Evolutionary conservation across 2,888 invertebrate genomes (phyloP).

Genomic region (Drosophila anomalipes): DNA sequence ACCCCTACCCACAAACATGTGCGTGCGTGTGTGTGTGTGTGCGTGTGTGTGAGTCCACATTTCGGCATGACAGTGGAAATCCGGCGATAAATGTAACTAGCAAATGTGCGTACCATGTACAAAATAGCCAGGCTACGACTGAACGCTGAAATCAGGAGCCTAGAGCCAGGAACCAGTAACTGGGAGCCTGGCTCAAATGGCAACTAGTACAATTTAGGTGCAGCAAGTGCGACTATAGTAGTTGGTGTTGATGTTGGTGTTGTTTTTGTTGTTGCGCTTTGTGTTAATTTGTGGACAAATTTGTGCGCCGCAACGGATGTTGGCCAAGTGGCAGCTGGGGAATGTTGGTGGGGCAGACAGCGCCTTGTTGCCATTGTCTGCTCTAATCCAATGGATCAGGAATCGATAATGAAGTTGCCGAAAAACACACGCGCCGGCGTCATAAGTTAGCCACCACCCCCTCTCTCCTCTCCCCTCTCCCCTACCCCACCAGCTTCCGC

Average conservation of each 20-base stretch:
- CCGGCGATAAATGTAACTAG: constrained; percentile 82
- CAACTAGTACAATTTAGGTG: constrained; percentile 74
- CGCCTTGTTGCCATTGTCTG: constrained; percentile 63
- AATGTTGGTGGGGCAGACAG: constrained; percentile 13
- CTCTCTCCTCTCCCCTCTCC: neutral
- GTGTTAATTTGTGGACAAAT: constrained; percentile 81
- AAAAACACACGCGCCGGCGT: constrained; percentile 70
- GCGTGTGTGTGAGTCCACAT: constrained; percentile 50
- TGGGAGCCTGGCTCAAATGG: constrained; percentile 23
- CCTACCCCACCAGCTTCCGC: neutral
- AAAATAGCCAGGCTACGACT: constrained; percentile 28
- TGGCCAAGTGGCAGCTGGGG: constrained; percentile 16
- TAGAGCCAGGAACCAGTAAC: constrained; percentile 10
- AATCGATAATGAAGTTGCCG: constrained; percentile 81
- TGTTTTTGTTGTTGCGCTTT: constrained; percentile 44
- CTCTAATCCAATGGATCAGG: constrained; percentile 76
- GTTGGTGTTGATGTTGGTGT: constrained; percentile 2
- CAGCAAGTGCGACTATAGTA: constrained; percentile 13
- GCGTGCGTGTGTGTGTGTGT: constrained; percentile 8
- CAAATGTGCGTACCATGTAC: constrained; percentile 67
- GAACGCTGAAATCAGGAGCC: constrained; percentile 9
- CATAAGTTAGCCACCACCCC: constrained; percentile 62
- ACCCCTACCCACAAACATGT: neutral
- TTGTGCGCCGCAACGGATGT: constrained; percentile 75
- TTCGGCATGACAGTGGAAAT: constrained; percentile 81